Base-by-base conservation (phyloP, 1,140 invertebrate species). In the Penaeus indicus region DNA sequence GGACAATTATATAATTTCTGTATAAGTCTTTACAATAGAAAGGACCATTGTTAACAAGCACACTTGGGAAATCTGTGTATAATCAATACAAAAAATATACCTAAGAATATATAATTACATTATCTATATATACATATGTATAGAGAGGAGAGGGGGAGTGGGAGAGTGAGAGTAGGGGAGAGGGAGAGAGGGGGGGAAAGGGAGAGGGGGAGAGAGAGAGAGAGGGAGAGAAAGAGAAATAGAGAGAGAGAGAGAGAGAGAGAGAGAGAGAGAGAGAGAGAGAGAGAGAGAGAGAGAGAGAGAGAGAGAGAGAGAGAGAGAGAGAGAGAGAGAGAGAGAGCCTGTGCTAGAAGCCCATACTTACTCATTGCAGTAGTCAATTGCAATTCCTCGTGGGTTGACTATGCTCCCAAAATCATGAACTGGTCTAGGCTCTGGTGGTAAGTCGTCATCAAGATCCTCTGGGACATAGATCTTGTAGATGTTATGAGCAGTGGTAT, bases 351-450 rank as follows among this genome's bases (percentile, higher is more conserved):
- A 25, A 80, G 10, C 1, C 21, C 5, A 19, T 83, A 84, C 82
- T 84, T 64, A 84, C 82, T 84, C 63, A 69, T 84, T 69, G 22
- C 82, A 84, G 21, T 84, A 84, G 54, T 84, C 82, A n/a, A 84
- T 22, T n/a, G 82, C 64, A 42, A 84, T 69, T 18, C 82, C 82
- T 42, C 64, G 82, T 67, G 82, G 82, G 2, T 69, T 42, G 16
- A 69, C n/a, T 7, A 69, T 27, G 25, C n/a, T 19, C 21, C 27
- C 38, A 69, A 47, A 69, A 10, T 18, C 22, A 22, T 84, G 38
- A 32, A 47, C 62, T 64, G 7, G 82, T 47, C n/a, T 25, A 16
- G 63, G 81, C 22, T 83, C 21, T 21, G 47, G n/a, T 47, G 82
- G 18, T 42, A 22, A 18, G n/a, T 22, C 25, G 22, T 54, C 63